phyloP scores from a whole-genome alignment of 2,113 vertebrate genomes.

The Seriola aureovittata region DNA sequence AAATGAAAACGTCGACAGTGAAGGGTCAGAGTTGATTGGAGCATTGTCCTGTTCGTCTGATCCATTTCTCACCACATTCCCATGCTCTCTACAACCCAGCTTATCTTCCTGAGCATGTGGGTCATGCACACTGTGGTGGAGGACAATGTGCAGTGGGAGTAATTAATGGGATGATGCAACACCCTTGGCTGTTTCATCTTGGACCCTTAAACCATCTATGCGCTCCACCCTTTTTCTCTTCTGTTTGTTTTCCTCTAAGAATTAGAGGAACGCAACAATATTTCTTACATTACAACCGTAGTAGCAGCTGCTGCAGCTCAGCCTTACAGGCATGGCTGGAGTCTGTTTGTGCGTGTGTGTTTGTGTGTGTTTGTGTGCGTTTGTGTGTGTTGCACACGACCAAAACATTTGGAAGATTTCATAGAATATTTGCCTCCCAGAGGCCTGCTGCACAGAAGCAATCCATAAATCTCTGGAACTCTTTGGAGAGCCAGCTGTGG shows the following conservation, averaged over 20 bases:
- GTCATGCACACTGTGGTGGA: constrained; percentile 62
- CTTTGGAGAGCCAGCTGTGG: constrained; percentile 60
- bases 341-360: constrained; percentile 43
- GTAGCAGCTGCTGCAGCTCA: constrained; percentile 57
- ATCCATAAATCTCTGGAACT: constrained; percentile 68
- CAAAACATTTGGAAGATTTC: constrained; percentile 51
- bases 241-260: constrained; percentile 31
- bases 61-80: constrained; percentile 17
- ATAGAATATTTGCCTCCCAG: constrained; percentile 58
- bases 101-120: constrained; percentile 67
- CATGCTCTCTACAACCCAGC: constrained; percentile 46
- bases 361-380: background rate
- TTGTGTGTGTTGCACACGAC: constrained; percentile 28
- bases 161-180: constrained; percentile 78
- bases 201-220: constrained; percentile 20
- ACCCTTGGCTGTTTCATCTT: constrained; percentile 65
- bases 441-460: constrained; percentile 53
- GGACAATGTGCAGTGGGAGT: constrained; percentile 66
- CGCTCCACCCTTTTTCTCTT: constrained; percentile 26
- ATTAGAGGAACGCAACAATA: constrained; percentile 47
- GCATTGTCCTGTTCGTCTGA: constrained; percentile 32
- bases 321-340: constrained; percentile 46
- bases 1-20: constrained; percentile 39
- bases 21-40: constrained; percentile 39
- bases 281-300: constrained; percentile 45